Conservation (phyloP, 2,797 vertebrate species). For the Xenopus petersii region DNA sequence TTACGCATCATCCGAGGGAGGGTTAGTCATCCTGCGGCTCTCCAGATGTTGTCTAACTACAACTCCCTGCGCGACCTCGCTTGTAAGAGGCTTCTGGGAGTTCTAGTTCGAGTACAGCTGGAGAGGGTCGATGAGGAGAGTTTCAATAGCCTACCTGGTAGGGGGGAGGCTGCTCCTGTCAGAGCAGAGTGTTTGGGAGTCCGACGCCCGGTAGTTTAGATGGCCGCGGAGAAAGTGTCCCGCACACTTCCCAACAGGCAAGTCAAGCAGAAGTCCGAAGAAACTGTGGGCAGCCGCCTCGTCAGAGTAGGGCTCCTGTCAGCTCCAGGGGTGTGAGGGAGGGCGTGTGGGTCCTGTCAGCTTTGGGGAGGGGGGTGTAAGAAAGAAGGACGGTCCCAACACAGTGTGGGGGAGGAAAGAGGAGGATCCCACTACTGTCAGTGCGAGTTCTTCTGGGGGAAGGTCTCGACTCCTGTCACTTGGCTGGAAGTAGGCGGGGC, state of each 20-base stretch:
- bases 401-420: neutral
- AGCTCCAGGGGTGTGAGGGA: neutral
- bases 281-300: neutral
- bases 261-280: neutral
- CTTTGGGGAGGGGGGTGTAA: neutral
- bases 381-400: neutral
- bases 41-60: no score
- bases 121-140: no score
- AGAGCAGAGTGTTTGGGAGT: no score
- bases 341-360: conserved; percentile 17
- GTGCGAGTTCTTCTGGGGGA: conserved; percentile 2
- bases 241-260: neutral
- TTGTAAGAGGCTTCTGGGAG: no score
- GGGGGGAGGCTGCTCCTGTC: no score
- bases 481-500: no score
- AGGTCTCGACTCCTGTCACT: neutral
- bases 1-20: no score
- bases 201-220: neutral
- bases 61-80: no score
- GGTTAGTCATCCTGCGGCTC: no score
- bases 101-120: no score
- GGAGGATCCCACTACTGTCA: conserved; percentile 27
- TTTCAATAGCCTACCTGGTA: no score
- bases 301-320: conserved; percentile 1
- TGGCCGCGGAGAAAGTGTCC: neutral